Percentiles rank a stretch among this genome's conserved stretches.
Conservation (phyloP, 2,888 invertebrate genomes). For the Euclidia mi region DNA sequence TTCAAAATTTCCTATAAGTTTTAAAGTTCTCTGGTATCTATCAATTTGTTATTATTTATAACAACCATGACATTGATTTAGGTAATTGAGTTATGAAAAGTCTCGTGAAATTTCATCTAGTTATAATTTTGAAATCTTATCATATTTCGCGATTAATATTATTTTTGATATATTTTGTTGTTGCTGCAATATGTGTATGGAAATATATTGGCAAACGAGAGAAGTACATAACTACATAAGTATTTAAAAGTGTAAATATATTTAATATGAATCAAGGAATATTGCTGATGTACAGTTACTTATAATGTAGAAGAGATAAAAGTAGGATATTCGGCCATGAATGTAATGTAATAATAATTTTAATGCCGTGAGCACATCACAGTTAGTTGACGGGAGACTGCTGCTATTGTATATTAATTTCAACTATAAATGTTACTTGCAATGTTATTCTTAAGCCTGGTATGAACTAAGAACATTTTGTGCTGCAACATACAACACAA, state of each 20-base stretch:
- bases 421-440: slow-evolving; percentile 62
- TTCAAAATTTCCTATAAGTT: neutral
- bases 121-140: neutral
- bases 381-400: slow-evolving; percentile 74
- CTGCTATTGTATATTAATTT: slow-evolving; percentile 77
- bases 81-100: slow-evolving; percentile 23
- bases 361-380: slow-evolving; percentile 76
- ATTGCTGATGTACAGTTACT: slow-evolving; percentile 82
- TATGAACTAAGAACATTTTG: slow-evolving; percentile 46
- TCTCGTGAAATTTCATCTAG: slow-evolving; percentile 13
- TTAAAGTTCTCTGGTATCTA: neutral
- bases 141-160: neutral
- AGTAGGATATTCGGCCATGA: slow-evolving; percentile 81
- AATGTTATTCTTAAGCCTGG: slow-evolving; percentile 37
- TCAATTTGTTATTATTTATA: slow-evolving; percentile 30
- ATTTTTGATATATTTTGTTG: neutral
- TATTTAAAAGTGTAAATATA: slow-evolving; percentile 79
- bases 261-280: slow-evolving; percentile 73
- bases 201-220: slow-evolving; percentile 52
- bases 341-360: slow-evolving; percentile 73
- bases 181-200: slow-evolving; percentile 30
- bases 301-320: slow-evolving; percentile 70
- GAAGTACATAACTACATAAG: slow-evolving; percentile 59
- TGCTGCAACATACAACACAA: neutral
- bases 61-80: slow-evolving; percentile 60